These are phyloP conservation scores for Pimpla rufipes DNA, from an alignment of 2,888 invertebrate species.

Conservation along the genomic window DNA sequence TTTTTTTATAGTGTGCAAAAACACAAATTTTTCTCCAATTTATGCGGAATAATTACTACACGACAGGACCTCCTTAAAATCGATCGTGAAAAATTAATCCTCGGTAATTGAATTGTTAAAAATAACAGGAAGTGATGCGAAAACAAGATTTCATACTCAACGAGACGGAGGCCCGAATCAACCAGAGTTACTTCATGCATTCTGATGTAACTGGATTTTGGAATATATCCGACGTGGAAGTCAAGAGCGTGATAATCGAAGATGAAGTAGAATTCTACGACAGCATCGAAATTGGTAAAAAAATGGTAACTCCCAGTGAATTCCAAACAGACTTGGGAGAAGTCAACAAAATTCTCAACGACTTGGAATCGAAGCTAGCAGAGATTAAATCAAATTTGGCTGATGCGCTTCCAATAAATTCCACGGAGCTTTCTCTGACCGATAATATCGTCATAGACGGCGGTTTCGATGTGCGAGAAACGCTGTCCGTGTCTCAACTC, in stretches of 20 bases:
- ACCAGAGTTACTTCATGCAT: conserved; percentile 73
- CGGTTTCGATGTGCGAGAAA: conserved; percentile 78
- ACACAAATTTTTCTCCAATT: too few species aligned
- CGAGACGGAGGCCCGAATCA: conserved; percentile 69
- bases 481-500: conserved; percentile 76
- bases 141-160: conserved; percentile 76
- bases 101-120: background rate
- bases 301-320: conserved; percentile 61
- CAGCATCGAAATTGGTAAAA: conserved; percentile 67
- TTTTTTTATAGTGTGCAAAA: too few species aligned
- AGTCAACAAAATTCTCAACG: conserved; percentile 34
- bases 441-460: conserved; percentile 80
- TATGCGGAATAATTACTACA: too few species aligned
- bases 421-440: conserved; percentile 59
- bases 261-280: conserved; percentile 58
- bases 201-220: conserved; percentile 71
- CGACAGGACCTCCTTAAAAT: conserved; percentile 11
- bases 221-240: conserved; percentile 71
- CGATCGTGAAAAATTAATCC: background rate
- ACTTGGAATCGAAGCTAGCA: conserved; percentile 62
- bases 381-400: conserved; percentile 68
- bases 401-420: conserved; percentile 52
- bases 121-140: conserved; percentile 70
- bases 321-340: conserved; percentile 47
- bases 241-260: conserved; percentile 62